Evolutionary conservation across 2,113 vertebrate genomes (phyloP), one percentile per base, ranked within the genome.

Genomic region (Leptobrachium ailaonicum): DNA sequence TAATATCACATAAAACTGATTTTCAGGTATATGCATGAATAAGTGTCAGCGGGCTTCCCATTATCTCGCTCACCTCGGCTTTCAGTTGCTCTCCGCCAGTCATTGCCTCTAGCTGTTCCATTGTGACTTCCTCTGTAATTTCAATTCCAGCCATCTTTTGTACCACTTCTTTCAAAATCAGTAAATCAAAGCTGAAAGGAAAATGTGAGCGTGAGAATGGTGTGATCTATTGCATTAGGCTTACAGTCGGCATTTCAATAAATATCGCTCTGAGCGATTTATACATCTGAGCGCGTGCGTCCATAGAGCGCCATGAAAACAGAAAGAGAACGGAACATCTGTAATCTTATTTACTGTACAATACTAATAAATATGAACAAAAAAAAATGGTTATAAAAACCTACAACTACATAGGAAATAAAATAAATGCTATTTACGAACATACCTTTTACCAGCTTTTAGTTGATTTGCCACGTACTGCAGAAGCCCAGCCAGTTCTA

Each of bases 121-220:
- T 94, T 4, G 97, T 99, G 95, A 99, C 98, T 89, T 99, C 97
- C 78, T 99, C 97, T 12, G 97, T 98, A 86, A 99, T 98, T 92
- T 99, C 97, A 76, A 99, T 99, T 68, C 98, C 98, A 2, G 98
- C 98, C 97, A 99, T 99, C 91, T 99, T 99, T 89, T 99, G 98
- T 71, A 99, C 97, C 54, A 99, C 97, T 85, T 99, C 98, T 90
- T 99, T 99, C 82, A 99, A 91, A 91, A 99, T 99, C 82, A 99
- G 90, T 86, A 99, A 89, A 89, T 99, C 98, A 92, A 99, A 99
- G 88, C 98, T 99, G 89, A 50, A 83, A 79, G 83, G 68, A 75
- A 85, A 67, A 69, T 60, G 78, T 13, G 14, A 66, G 58, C 50
- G 20, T 8, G 53, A 66, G 41, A 80, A 41, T 67, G 41, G 8